Base-by-base conservation (phyloP, 2,797 vertebrate species). In the Neosalanx taihuensis region DNA sequence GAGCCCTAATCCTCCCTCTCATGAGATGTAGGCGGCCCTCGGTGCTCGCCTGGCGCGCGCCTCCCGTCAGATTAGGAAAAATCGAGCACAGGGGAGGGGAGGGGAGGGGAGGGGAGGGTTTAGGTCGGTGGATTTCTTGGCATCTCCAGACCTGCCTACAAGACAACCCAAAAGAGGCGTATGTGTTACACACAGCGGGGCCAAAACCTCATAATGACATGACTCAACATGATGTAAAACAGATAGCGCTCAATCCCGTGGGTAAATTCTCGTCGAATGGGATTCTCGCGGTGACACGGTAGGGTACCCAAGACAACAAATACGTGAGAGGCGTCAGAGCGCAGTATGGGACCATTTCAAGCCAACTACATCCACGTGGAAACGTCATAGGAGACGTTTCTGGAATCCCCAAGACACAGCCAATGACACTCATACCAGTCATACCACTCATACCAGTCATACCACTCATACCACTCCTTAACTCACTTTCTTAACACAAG, bases 41-140 rank as follows among this genome's bases (percentile, higher is more conserved):
- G 7, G 70, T 29, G 17, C 17, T 57, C 56, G 56, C 56, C 12
- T 41, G 6, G 37, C 37, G 20, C 57, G 17, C 41, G 29, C 78
- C 87, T n/a, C n/a, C 76, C 26, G 73, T 78, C 80, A 75, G 81
- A 41, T 41, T 41, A 41, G 37, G 37, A 3, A 41, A 10, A 41
- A n/a, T 12, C 85, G 85, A 90, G 81, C 83, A 88, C 88, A 86
- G 81, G 58, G 17, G 88, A 88, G 86, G 87, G 87, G 73, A 20
- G n/a, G n/a, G n/a, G n/a, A n/a, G n/a, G n/a, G n/a, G n/a, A n/a
- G n/a, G n/a, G n/a, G n/a, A n/a, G n/a, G n/a, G n/a, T 58, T 3
- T 61, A 57, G n/a, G 83, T 84, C 23, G 23, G 46, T 85, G 79
- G 78, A 67, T 81, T 76, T 76, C 76, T 83, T 58, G 0, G 72